Evolutionary conservation across 2,113 vertebrate species (phyloP).

Genomic region (Podocnemis expansa): DNA sequence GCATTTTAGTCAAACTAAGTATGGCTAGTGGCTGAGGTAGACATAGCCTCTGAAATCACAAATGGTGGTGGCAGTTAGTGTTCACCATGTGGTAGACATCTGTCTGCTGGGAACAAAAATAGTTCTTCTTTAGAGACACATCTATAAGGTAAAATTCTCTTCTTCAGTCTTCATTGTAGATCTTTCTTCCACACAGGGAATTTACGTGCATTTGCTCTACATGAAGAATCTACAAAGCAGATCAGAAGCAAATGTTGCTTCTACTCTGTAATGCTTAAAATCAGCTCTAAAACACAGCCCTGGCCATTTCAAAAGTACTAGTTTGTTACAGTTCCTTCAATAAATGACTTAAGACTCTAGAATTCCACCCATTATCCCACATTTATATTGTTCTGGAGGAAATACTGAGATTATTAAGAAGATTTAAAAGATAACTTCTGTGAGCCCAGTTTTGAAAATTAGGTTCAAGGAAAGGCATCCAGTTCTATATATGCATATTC

Average conservation of each 20-base stretch:
- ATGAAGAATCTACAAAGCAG: not conserved
- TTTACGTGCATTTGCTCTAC: not conserved
- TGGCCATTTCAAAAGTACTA: not conserved
- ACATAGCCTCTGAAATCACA: not conserved
- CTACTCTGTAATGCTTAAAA: not conserved
- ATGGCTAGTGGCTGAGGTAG: no score
- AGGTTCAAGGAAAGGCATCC: not conserved
- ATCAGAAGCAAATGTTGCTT: not conserved
- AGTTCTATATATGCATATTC: not conserved
- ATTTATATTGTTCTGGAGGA: not conserved
- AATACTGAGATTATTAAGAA: conserved; percentile 11
- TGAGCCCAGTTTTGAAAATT: not conserved
- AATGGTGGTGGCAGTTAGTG: not conserved
- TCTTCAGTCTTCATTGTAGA: not conserved
- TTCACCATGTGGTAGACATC: not conserved
- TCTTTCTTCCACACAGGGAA: not conserved
- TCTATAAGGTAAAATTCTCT: not conserved
- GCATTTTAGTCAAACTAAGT: no score
- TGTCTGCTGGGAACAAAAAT: fast-evolving
- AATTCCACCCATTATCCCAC: conserved; percentile 9
- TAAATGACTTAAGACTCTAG: not conserved
- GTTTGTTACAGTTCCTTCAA: not conserved
- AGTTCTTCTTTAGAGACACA: not conserved
- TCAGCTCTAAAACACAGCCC: conserved; percentile 1
- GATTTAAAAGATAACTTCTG: not conserved